phyloP scores from a whole-genome alignment of 2,888 invertebrate genomes.

The Macropis europaea region DNA sequence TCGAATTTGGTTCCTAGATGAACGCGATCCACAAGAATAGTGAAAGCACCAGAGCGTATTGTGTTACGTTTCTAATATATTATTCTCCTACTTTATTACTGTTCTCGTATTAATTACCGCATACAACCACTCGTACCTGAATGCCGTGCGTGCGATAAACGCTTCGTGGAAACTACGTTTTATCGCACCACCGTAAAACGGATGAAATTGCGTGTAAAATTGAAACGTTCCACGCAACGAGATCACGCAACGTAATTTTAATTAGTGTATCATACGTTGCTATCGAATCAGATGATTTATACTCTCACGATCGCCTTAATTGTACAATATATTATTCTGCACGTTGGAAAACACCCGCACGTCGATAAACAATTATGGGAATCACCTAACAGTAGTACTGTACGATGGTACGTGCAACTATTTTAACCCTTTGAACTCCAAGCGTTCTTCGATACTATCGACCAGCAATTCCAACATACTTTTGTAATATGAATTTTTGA shows the following conservation, averaged over 20 bases:
- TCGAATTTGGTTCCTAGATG: constrained; percentile 38
- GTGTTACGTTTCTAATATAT: constrained; percentile 24
- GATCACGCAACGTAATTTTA: neutral
- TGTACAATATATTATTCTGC: no score
- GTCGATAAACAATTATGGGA: no score
- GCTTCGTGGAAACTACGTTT: neutral
- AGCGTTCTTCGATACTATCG: no score
- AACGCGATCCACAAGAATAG: neutral
- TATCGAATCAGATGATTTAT: no score
- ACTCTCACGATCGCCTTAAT: no score
- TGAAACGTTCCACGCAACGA: neutral
- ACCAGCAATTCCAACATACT: no score
- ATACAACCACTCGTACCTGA: neutral
- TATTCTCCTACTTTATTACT: neutral
- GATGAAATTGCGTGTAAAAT: neutral
- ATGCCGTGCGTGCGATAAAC: neutral
- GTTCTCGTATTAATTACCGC: constrained; percentile 15
- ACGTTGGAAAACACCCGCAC: no score
- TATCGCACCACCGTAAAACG: no score
- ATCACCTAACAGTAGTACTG: no score
- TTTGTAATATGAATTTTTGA: no score
- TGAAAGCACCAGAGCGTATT: constrained; percentile 39
- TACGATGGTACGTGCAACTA: no score
- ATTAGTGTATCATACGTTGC: neutral
- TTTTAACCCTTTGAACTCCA: no score